phyloP scores from a whole-genome alignment of 2,888 invertebrate genomes.

The Ornithoptera alexandrae region DNA sequence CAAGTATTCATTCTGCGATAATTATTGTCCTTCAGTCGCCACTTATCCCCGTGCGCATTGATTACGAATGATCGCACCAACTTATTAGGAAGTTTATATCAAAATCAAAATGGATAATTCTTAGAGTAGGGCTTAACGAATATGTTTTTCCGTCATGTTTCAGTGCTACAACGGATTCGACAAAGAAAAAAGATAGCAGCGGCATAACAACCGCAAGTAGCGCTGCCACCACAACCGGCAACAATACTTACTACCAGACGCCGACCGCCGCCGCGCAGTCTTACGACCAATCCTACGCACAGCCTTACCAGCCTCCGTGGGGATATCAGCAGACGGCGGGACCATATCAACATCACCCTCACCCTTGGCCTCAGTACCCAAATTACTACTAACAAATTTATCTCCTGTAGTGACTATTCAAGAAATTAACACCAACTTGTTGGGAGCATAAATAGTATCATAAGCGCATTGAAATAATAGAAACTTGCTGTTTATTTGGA shows the following conservation, averaged over 20 bases:
- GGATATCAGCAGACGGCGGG: conserved; percentile 74
- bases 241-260: conserved; percentile 61
- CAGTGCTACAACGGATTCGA: conserved; percentile 47
- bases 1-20: too few species aligned
- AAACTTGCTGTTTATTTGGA: conserved; percentile 10
- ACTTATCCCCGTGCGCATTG: too few species aligned
- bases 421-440: conserved; percentile 1
- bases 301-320: conserved; percentile 74
- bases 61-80: too few species aligned
- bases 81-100: background rate
- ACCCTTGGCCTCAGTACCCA: conserved; percentile 73
- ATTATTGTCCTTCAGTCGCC: too few species aligned
- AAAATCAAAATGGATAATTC: background rate
- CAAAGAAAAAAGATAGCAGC: conserved; percentile 59
- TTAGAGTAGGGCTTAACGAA: background rate
- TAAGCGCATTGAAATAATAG: conserved; percentile 14
- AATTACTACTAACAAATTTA: conserved; percentile 64
- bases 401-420: background rate
- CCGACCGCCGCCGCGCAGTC: conserved; percentile 54
- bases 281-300: conserved; percentile 70
- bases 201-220: conserved; percentile 36
- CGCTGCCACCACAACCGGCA: conserved; percentile 39
- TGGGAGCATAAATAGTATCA: background rate
- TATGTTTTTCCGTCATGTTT: background rate
- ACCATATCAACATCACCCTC: conserved; percentile 72